Base-by-base conservation (phyloP, 1,140 invertebrate species). In the Nephila pilipes region DNA sequence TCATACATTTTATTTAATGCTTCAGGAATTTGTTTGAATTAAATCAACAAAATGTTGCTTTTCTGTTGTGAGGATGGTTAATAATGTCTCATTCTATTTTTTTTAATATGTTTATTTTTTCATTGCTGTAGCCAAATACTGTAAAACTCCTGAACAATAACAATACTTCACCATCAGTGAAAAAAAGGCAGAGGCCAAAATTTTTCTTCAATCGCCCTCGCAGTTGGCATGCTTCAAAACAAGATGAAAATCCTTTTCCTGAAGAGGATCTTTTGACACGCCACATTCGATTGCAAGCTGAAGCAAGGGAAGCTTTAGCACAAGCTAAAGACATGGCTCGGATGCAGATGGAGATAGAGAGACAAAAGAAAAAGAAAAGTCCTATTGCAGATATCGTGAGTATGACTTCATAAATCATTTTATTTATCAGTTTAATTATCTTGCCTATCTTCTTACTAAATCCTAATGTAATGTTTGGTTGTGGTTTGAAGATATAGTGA, bases 311-410 rank as follows among this genome's bases (percentile, higher is more conserved):
- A 96, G 98, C 98, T 0, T 96, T 99, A 46, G 97, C 98, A 16
- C 98, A 99, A 96, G 98, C 98, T 6, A 97, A 98, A 95, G 98
- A 98, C 95, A 98, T 98, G 97, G 98, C 98, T 4, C 97, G 97
- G 91, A 97, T 99, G 97, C 98, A 99, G 96, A 98, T 99, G 97
- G 97, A 99, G 96, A 97, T 98, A 81, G 98, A 98, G 95, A 96
- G 97, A 94, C 97, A 98, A 94, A 96, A 96, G 93, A 97, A 97
- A 94, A 97, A 98, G 93, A 97, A 97, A 94, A 98, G 97, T 92
- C 98, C 97, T 4, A 98, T 98, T 93, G 98, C 97, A 8, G 97
- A 98, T 95, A 98, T 98, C 97, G 96, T 98, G 63, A 96, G 97
- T 85, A 36, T 96, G 96, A 0, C 1, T 46, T 46, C 0, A 46